Conservation (phyloP, 1,140 invertebrate genomes). For the Heliconius hermathena region DNA sequence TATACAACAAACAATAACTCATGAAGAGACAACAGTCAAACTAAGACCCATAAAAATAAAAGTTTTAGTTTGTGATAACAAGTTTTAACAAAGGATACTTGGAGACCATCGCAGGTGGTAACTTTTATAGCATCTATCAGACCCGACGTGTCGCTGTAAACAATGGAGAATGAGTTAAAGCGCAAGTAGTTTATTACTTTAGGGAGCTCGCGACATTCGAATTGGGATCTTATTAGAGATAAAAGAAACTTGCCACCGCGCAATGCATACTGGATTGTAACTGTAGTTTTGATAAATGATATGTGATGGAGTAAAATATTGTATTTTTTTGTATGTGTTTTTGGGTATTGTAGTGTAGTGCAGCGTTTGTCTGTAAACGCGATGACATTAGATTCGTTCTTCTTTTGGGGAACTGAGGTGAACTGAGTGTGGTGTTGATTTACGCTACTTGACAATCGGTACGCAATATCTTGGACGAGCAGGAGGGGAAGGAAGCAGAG, state of each 20-base stretch:
- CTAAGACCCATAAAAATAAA: background rate
- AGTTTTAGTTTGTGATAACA: slow-evolving; percentile 6
- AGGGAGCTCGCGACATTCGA: slow-evolving; percentile 66
- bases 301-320: background rate
- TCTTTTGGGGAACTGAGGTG: too few species aligned
- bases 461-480: too few species aligned
- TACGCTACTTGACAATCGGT: too few species aligned
- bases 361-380: too few species aligned
- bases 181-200: slow-evolving; percentile 76
- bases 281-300: slow-evolving; percentile 26
- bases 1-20: background rate
- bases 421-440: too few species aligned
- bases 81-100: background rate
- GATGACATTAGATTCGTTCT: too few species aligned
- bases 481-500: too few species aligned
- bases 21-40: background rate
- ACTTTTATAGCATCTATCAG: slow-evolving; percentile 2
- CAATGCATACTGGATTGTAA: slow-evolving; percentile 59
- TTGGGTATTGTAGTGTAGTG: too few species aligned
- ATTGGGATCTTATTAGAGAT: slow-evolving; percentile 78
- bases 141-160: slow-evolving; percentile 21
- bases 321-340: too few species aligned
- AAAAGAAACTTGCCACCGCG: slow-evolving; percentile 69
- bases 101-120: background rate
- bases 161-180: slow-evolving; percentile 52